These are phyloP conservation scores for Eucriotettix oculatus DNA, from an alignment of 2,888 invertebrate species.

Conservation along the genomic window DNA sequence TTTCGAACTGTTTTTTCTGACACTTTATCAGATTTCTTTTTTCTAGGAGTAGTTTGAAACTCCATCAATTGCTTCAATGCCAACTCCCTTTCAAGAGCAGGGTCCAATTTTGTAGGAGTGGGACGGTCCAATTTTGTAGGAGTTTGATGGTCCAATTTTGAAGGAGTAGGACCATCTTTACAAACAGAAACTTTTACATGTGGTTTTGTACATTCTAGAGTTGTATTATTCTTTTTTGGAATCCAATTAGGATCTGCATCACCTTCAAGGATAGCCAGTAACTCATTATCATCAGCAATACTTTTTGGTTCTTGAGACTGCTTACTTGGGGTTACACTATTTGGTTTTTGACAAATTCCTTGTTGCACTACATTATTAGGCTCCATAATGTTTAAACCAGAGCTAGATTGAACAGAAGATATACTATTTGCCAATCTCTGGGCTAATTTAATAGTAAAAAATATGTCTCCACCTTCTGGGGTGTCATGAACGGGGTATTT, in stretches of 20 bases:
- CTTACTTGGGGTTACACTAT: slow-evolving; percentile 2
- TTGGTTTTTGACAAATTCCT: slow-evolving; percentile 6
- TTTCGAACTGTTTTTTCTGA: neutral
- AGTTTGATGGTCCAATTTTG: slow-evolving; percentile 7
- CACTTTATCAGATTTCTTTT: slow-evolving; percentile 2
- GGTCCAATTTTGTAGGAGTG: slow-evolving; percentile 22
- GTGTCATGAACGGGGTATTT: slow-evolving; percentile 22
- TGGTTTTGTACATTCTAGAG: neutral
- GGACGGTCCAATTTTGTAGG: neutral
- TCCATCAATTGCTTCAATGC: slow-evolving; percentile 38
- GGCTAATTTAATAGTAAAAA: slow-evolving; percentile 35
- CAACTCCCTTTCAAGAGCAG: slow-evolving; percentile 32
- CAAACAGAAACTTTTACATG: neutral
- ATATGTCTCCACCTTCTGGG: slow-evolving; percentile 27
- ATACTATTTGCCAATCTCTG: slow-evolving; percentile 31
- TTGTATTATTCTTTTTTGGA: slow-evolving; percentile 2
- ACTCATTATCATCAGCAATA: slow-evolving; percentile 31
- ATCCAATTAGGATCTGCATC: slow-evolving; percentile 26
- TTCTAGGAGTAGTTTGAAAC: slow-evolving; percentile 20
- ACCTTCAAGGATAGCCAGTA: slow-evolving; percentile 38
- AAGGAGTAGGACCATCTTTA: slow-evolving; percentile 17
- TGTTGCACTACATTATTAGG: neutral
- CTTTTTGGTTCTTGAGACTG: slow-evolving; percentile 1
- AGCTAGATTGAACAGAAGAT: slow-evolving; percentile 11
- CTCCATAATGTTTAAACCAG: neutral